A percentile compares a stretch with the other conserved stretches of the same genome.
These are phyloP conservation scores for Cyphomyrus discorhynchus DNA, from an alignment of 2,113 vertebrate species.

Conservation along the genomic window DNA sequence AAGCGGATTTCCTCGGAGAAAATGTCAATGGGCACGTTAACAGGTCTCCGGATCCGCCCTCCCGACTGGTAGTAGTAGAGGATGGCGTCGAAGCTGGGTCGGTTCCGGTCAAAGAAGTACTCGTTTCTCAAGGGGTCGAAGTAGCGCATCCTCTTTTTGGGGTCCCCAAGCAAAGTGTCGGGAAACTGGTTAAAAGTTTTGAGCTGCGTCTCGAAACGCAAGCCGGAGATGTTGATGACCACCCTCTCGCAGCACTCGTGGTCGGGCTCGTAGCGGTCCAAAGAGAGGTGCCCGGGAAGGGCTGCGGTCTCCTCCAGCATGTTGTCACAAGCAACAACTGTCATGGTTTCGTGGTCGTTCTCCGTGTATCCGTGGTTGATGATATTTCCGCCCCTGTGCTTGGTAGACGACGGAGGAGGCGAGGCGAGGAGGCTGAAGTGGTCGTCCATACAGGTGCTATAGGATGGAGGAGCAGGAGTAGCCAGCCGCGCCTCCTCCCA, in stretches of 20 bases:
- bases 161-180: constrained; percentile 87
- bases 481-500: constrained; percentile 55
- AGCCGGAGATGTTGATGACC: constrained; percentile 93
- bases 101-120: constrained; percentile 95
- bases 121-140: constrained; percentile 96
- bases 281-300: constrained; percentile 51
- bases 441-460: constrained; percentile 78
- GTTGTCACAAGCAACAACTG: constrained; percentile 68
- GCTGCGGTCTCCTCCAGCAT: constrained; percentile 70
- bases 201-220: constrained; percentile 93
- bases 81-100: constrained; percentile 96
- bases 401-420: constrained; percentile 55
- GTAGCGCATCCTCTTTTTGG: constrained; percentile 90
- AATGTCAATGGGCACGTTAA: constrained; percentile 94
- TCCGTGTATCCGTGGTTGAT: constrained; percentile 65
- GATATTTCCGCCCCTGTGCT: constrained; percentile 52
- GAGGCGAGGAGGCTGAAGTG: constrained; percentile 68
- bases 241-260: constrained; percentile 84
- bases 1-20: constrained; percentile 97
- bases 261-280: constrained; percentile 59
- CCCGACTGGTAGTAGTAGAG: constrained; percentile 98
- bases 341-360: constrained; percentile 71
- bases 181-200: constrained; percentile 95
- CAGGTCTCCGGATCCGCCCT: constrained; percentile 87
- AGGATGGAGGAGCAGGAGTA: constrained; percentile 48